These are phyloP conservation scores for Adineta ricciae DNA, from an alignment of 2,888 invertebrate genomes.

Conservation along the genomic window DNA sequence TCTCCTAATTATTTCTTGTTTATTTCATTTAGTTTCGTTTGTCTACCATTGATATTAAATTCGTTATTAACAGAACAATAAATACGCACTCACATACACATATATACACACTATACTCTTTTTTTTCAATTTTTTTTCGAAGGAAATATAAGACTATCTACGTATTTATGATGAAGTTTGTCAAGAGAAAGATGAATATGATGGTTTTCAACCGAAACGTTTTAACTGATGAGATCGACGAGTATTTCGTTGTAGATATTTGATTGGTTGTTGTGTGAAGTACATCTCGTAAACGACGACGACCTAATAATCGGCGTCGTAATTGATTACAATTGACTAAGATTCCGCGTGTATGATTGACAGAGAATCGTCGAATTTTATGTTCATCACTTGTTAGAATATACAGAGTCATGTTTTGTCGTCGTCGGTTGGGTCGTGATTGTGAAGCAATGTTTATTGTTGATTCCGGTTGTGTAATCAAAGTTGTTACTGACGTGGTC, in stretches of 20 bases:
- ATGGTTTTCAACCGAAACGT: not conserved
- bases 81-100: not conserved
- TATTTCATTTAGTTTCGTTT: not conserved
- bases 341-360: not conserved
- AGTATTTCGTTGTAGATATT: not conserved
- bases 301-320: not conserved
- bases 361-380: conserved; percentile 16
- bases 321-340: not conserved
- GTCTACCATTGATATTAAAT: not conserved
- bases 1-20: not conserved
- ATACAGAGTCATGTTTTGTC: conserved; percentile 1
- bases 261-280: not conserved
- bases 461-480: not conserved
- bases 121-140: not conserved
- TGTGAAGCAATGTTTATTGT: not conserved
- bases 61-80: not conserved
- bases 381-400: conserved; percentile 9
- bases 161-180: not conserved
- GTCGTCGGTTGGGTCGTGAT: not conserved
- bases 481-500: not conserved
- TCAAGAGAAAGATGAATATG: not conserved
- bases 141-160: not conserved
- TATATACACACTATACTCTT: not conserved
- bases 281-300: not conserved
- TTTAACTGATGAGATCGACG: not conserved